Conservation (phyloP, 2,888 invertebrate species). For the Diaphora mendica region DNA sequence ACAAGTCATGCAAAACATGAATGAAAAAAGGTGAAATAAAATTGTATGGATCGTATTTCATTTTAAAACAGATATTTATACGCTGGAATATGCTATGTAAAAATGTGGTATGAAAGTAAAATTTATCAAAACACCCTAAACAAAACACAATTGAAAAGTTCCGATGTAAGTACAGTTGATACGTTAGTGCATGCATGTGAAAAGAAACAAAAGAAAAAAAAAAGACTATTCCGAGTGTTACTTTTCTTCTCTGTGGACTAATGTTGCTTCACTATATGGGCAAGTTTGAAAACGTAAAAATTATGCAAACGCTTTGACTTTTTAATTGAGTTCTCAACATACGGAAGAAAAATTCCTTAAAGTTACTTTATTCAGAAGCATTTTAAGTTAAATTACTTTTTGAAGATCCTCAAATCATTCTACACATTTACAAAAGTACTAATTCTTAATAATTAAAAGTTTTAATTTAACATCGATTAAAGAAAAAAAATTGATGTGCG, state of each 20-base stretch:
- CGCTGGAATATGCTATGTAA: too few species aligned
- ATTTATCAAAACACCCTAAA: background rate
- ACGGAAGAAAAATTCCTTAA: background rate
- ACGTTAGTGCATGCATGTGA: too few species aligned
- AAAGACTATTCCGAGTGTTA: too few species aligned
- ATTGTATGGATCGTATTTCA: background rate
- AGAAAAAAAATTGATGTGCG: background rate
- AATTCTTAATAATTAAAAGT: background rate
- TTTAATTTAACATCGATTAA: background rate
- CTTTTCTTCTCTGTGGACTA: too few species aligned
- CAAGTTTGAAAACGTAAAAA: background rate
- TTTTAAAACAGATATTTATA: too few species aligned
- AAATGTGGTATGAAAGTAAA: background rate
- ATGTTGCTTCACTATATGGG: background rate
- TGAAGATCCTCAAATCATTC: background rate
- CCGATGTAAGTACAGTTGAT: too few species aligned
- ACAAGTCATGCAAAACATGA: too few species aligned
- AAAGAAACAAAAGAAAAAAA: too few species aligned
- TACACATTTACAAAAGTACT: background rate
- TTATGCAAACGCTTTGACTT: background rate
- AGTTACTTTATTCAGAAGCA: slow-evolving; percentile 8
- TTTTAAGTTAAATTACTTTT: background rate
- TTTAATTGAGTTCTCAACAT: slow-evolving; percentile 9
- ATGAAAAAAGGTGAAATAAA: too few species aligned
- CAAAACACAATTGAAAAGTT: too few species aligned